These are phyloP conservation scores for Caenorhabditis becei DNA, from an alignment of 2,888 invertebrate species.

Conservation along the genomic window DNA sequence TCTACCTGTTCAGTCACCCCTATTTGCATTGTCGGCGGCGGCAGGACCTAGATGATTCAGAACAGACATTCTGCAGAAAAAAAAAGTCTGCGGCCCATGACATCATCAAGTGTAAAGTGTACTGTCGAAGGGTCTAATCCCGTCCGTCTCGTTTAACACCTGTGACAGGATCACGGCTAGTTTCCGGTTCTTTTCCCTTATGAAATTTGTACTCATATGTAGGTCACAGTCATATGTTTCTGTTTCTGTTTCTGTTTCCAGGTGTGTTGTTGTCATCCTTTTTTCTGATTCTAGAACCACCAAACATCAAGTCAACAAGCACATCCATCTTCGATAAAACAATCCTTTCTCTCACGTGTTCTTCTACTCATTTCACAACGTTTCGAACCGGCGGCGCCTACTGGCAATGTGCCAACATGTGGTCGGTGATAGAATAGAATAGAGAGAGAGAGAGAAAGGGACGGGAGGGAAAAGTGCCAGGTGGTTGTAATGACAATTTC, in stretches of 20 bases:
- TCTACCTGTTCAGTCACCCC: slow-evolving; percentile 1
- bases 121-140: slow-evolving; percentile 14
- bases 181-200: no score
- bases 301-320: no score
- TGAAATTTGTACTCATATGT: no score
- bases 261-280: slow-evolving; percentile 12
- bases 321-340: slow-evolving; percentile 15
- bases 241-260: neutral
- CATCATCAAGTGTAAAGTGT: slow-evolving; percentile 32
- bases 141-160: neutral
- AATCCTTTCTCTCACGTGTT: slow-evolving; percentile 32
- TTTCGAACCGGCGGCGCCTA: slow-evolving; percentile 2
- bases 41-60: slow-evolving; percentile 36
- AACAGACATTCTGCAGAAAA: no score
- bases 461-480: slow-evolving; percentile 22
- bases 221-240: no score
- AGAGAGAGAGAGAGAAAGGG: slow-evolving; percentile 23
- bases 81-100: neutral
- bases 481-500: slow-evolving; percentile 61
- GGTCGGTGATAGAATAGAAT: slow-evolving; percentile 14
- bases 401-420: slow-evolving; percentile 59
- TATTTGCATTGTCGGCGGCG: slow-evolving; percentile 43
- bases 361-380: neutral
- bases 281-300: neutral
- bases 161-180: no score